A percentile compares a stretch with the other conserved stretches of the same genome.
Conservation (phyloP, 1,140 invertebrate species). For the Drosophila sturtevanti region DNA sequence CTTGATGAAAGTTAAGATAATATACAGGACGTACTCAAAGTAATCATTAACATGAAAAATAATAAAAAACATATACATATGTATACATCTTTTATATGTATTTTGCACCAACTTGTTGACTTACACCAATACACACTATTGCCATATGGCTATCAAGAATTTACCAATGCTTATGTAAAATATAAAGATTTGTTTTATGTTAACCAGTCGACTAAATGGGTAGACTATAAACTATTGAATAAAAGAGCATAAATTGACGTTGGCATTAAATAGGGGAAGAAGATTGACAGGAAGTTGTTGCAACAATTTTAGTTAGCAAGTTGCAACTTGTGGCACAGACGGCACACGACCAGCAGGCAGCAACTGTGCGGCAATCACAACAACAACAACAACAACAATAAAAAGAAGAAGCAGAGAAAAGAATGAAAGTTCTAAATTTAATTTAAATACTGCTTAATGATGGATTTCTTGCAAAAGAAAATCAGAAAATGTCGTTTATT, state of each 20-base stretch:
- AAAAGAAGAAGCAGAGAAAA: background rate
- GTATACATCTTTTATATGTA: too few relatives aligned
- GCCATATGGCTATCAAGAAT: background rate
- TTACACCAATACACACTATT: too few relatives aligned
- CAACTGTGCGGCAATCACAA: too few relatives aligned
- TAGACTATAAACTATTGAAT: background rate
- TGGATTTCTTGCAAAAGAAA: conserved; percentile 30
- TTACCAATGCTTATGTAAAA: background rate
- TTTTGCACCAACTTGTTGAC: background rate
- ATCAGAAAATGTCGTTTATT: conserved; percentile 40
- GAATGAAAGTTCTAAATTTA: conserved; percentile 63
- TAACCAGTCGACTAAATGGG: background rate
- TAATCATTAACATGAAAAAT: too few relatives aligned
- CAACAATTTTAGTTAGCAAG: background rate
- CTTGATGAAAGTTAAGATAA: too few relatives aligned
- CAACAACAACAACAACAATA: too few relatives aligned
- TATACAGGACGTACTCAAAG: too few relatives aligned
- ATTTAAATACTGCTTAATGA: conserved; percentile 34
- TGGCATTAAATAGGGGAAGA: conserved; percentile 1
- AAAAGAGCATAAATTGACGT: conserved; percentile 3
- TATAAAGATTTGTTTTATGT: background rate
- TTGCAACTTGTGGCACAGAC: background rate
- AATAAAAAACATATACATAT: too few relatives aligned
- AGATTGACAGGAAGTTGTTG: conserved; percentile 18
- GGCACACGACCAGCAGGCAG: too few relatives aligned